Evolutionary conservation across 2,113 vertebrate species (phyloP).

Genomic region (Megaceryle torquata): DNA sequence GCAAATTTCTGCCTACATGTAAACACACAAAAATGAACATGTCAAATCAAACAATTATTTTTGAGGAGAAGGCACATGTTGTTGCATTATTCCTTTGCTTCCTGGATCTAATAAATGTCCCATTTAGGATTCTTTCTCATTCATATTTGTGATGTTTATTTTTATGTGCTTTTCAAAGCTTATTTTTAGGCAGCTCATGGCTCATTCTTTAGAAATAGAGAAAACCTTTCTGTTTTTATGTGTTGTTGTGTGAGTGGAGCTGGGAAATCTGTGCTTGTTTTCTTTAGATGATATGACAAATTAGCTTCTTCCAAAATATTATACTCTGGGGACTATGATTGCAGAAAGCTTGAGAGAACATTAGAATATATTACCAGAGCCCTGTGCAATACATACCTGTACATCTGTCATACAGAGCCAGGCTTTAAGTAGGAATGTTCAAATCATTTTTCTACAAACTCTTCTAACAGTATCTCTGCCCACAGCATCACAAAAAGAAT

Average conservation of each 20-base stretch:
- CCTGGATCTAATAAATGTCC: background rate
- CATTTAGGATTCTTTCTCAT: conserved; percentile 25
- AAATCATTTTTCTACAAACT: background rate
- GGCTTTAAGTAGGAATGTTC: background rate
- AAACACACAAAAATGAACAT: background rate
- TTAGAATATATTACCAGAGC: background rate
- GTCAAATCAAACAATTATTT: conserved; percentile 12
- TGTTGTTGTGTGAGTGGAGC: background rate
- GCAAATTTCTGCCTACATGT: background rate
- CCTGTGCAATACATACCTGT: background rate
- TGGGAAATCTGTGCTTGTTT: conserved; percentile 9
- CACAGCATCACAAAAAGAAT: background rate
- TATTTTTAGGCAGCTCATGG: background rate
- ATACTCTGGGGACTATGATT: background rate
- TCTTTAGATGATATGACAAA: conserved; percentile 30
- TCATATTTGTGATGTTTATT: background rate
- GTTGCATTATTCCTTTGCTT: conserved; percentile 23
- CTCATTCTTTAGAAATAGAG: conserved; percentile 3
- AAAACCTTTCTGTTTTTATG: background rate
- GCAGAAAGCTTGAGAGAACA: background rate
- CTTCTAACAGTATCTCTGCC: background rate
- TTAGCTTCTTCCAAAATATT: conserved; percentile 34
- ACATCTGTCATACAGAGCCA: background rate
- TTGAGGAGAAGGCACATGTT: background rate
- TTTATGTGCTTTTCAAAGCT: background rate